Evolutionary conservation across 53 echinoderm and acorn worm genomes (phyloP), one percentile per base, ranked within the genome.

Genomic region (Paracentrotus lividus): DNA sequence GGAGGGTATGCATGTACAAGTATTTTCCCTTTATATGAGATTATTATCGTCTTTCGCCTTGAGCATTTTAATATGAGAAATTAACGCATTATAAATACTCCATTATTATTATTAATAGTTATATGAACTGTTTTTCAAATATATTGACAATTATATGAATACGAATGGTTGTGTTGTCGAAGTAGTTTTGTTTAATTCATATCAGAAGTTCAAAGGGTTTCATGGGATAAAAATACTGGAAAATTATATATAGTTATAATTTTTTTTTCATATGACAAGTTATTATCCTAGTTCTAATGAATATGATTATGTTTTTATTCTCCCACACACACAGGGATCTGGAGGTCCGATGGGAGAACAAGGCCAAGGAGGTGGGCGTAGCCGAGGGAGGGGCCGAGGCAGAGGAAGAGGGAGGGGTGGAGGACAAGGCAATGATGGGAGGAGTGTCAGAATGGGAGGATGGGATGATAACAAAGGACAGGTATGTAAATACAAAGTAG

Each of bases 371-470:
- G 76, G 54, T 55, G 57, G 53, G 2, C 89, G 42, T 57, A 21
- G 57, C 20, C 16, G 57, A 57, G 57, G 57, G 20, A 15, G 57
- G 14, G 57, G 57, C 21, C 57, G 57, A 67, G 90, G 90, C 49
- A 38, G 90, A 42, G 95, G 92, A 42, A 53, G 91, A 77, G 88
- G 59, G 2, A 66, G 91, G 40, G 93, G 90, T 85, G 88, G 95
- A 65, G 94, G 95, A 27, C 77, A 91, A 77, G 94, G 94, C 14
- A 84, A 94, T 16, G 81, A 81, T 81, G 81, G 81, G 44, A 81
- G 81, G 81, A 81, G 43, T 38, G 67, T 66, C 29, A 32, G 29
- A 66, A 66, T 66, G 66, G 66, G 81, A 81, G 91, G 75, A 49
- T 81, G 81, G 81, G 81, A 81, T 81, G 81, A 88, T 23, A 49